phyloP scores from a whole-genome alignment of 2,888 invertebrate species.

The Acrobasis consociella region DNA sequence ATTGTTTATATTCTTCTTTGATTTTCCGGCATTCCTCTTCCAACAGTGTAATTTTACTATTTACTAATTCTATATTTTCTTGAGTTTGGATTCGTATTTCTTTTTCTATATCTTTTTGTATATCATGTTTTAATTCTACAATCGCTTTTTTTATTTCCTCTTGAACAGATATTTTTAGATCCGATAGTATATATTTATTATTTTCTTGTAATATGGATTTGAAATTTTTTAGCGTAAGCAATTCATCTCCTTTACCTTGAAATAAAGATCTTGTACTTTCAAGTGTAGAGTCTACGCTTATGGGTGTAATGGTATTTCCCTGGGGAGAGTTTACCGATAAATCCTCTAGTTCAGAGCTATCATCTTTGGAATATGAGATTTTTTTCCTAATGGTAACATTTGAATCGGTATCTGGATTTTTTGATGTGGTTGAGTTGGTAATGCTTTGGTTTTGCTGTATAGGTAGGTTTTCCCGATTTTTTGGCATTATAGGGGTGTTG shows the following conservation, averaged over 20 bases:
- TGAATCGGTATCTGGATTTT: neutral
- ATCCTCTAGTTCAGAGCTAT: slow-evolving; percentile 9
- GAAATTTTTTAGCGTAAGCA: slow-evolving; percentile 14
- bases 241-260: slow-evolving; percentile 1
- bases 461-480: neutral
- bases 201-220: slow-evolving; percentile 19
- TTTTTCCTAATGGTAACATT: slow-evolving; percentile 19
- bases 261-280: neutral
- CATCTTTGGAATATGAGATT: neutral
- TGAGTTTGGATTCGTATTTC: slow-evolving; percentile 8
- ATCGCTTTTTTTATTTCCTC: slow-evolving; percentile 20
- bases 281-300: neutral
- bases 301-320: slow-evolving; percentile 19
- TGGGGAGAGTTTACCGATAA: slow-evolving; percentile 6
- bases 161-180: slow-evolving; percentile 1
- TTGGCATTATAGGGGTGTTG: slow-evolving; percentile 20
- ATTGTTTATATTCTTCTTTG: slow-evolving; percentile 3
- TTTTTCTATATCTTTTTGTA: slow-evolving; percentile 6
- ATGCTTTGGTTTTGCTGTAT: neutral
- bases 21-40: slow-evolving; percentile 1
- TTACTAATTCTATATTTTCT: slow-evolving; percentile 8
- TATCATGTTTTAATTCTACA: slow-evolving; percentile 2
- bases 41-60: slow-evolving; percentile 10
- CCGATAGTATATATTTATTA: slow-evolving; percentile 8
- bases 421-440: neutral